These are phyloP conservation scores for Enteromius argenteus DNA, from an alignment of 2,797 vertebrate species.

Conservation along the genomic window DNA sequence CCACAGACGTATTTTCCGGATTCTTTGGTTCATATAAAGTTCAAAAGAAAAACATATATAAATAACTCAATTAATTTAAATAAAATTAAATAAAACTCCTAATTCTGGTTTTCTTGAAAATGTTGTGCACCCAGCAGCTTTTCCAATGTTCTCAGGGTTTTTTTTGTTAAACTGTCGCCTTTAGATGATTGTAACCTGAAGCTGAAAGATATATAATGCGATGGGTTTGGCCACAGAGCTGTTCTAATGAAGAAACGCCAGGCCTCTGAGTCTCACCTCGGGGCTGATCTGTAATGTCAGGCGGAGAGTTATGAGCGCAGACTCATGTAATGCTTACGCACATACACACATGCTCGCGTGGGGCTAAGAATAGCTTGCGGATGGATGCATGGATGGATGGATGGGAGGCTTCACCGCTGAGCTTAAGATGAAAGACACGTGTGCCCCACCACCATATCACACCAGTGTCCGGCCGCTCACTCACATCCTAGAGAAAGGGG, in stretches of 20 bases:
- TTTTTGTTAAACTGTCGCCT: background rate
- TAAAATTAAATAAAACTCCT: too few species aligned
- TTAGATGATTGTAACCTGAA: background rate
- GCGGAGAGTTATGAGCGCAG: background rate
- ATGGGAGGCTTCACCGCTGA: slow-evolving; percentile 15
- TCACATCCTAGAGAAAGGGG: background rate
- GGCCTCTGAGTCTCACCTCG: background rate
- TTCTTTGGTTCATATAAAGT: background rate
- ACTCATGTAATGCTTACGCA: slow-evolving; percentile 39
- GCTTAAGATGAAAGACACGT: slow-evolving; percentile 34
- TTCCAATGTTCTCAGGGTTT: background rate
- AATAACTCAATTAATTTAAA: too few species aligned
- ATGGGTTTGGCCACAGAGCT: background rate
- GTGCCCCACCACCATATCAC: background rate
- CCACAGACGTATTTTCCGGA: background rate
- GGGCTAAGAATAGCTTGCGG: slow-evolving; percentile 44
- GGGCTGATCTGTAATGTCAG: slow-evolving; percentile 35
- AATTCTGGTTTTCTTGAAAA: background rate
- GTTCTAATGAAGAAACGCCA: background rate
- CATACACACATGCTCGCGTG: background rate
- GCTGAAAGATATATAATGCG: background rate
- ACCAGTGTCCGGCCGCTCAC: background rate
- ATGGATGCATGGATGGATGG: slow-evolving; percentile 4
- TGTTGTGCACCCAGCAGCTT: too few species aligned
- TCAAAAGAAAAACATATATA: too few species aligned